Evolutionary conservation across 2,797 vertebrate species (phyloP).

Genomic region (Notamacropus eugenii): DNA sequence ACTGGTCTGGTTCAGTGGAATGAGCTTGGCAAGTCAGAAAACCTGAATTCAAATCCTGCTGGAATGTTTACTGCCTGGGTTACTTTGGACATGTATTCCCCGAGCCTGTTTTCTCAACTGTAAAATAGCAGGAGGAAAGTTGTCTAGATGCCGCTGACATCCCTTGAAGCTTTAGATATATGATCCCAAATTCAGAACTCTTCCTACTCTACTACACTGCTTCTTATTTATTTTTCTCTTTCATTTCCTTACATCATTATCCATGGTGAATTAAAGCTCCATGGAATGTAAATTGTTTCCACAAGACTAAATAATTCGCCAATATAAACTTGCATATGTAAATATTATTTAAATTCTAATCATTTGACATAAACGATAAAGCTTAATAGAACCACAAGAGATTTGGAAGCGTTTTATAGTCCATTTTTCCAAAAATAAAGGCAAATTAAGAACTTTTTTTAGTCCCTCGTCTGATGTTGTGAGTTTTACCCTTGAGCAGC

Average conservation of each 20-base stretch:
- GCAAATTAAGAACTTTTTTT: neutral
- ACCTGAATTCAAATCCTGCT: neutral
- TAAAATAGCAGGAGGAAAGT: neutral
- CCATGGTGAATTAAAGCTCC: neutral
- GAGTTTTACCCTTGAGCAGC: neutral
- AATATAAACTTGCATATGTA: neutral
- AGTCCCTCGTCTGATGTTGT: neutral
- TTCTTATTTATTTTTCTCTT: neutral
- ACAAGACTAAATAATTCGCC: neutral
- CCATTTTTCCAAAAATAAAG: neutral
- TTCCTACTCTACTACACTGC: neutral
- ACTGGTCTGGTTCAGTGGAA: neutral
- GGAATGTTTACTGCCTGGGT: neutral
- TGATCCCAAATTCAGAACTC: neutral
- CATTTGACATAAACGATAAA: neutral
- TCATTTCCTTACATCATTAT: neutral
- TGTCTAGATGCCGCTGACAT: neutral
- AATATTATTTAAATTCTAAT: conserved; percentile 20
- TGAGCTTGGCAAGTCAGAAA: neutral
- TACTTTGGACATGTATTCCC: neutral
- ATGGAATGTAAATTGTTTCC: neutral
- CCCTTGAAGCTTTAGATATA: neutral
- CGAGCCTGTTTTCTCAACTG: neutral
- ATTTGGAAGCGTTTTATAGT: neutral
- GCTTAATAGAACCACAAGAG: neutral